phyloP scores from a whole-genome alignment of 2,113 vertebrate species.

The Otis tarda region DNA sequence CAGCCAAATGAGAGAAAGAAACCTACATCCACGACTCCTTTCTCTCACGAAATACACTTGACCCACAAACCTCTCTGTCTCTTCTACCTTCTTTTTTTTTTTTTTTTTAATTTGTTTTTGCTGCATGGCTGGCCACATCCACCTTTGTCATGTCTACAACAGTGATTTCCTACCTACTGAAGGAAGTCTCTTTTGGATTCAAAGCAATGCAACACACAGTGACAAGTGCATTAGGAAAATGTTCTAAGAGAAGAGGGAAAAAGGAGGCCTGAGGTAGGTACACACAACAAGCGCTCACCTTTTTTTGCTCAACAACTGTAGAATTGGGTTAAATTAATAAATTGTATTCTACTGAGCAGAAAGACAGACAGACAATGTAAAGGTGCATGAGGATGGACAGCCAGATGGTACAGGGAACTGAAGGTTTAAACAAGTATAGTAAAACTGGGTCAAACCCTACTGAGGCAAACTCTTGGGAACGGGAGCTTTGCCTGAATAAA shows the following conservation, averaged over 20 bases:
- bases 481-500: not conserved
- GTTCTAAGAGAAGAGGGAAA: not conserved
- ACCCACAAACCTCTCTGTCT: slow-evolving; percentile 62
- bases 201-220: slow-evolving; percentile 13
- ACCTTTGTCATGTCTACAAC: slow-evolving; percentile 64
- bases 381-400: not conserved
- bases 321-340: not conserved
- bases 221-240: slow-evolving; percentile 14
- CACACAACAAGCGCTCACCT: not conserved
- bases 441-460: not conserved
- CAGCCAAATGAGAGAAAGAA: slow-evolving; percentile 14
- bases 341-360: not conserved
- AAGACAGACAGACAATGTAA: not conserved
- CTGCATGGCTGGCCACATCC: slow-evolving; percentile 71
- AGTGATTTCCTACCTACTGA: slow-evolving; percentile 48
- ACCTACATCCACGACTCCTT: slow-evolving; percentile 3
- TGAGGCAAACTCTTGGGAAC: not conserved
- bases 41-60: slow-evolving; percentile 29
- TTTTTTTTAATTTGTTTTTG: slow-evolving; percentile 53
- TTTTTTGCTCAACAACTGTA: not conserved
- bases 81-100: slow-evolving; percentile 25
- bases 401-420: not conserved
- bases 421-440: not conserved
- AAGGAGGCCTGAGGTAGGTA: not conserved
- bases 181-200: slow-evolving; percentile 32